Base-by-base conservation (phyloP, 1,140 invertebrate genomes). In the Drosophila santomea region DNA sequence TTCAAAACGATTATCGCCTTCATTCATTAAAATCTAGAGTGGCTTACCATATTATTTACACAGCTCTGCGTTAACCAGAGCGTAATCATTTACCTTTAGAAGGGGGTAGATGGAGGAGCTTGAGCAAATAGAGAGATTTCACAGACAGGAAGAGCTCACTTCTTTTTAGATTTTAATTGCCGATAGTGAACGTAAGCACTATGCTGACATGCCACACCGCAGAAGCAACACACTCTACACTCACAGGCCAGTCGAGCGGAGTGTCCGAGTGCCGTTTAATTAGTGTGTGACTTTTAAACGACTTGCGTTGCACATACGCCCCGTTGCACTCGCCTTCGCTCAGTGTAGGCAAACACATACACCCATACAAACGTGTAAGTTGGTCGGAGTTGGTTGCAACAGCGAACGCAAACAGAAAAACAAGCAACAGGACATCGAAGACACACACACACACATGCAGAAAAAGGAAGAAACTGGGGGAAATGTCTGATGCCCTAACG, bases 161-260 rank as follows among this genome's bases (percentile, higher is more conserved):
- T 47, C 81, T 80, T 89, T 86, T 84, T 78, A 89, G 84, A 89
- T 89, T 89, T 89, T 84, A 89, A 89, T 89, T 89, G 88, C 74
- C 85, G 84, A 89, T 89, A 84, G 67, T 77, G 73, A 72, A 62
- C 48, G 68, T 75, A 62, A 51, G 68, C 74, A 63, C 51, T 68
- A 52, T 52, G 43, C 64, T 36, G 5, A 7, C 32, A 52, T 10
- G n/a, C 39, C 38, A 28, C 36, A 41, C 56, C 47, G 15, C 8
- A 20, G 8, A 32, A 32, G 32, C 8, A 32, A 32, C 32, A 32
- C 44, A 44, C 43, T 3, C 5, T 66, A 67, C 82, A 80, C 61
- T 51, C 45, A 36, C 60, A 47, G 51, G 2, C 8, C 71, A 41
- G 60, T 51, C 41, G 78, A 69, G 35, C 71, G 23, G 50, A 64